Conservation (phyloP, 2,888 invertebrate genomes). For the Eristalis pertinax region DNA sequence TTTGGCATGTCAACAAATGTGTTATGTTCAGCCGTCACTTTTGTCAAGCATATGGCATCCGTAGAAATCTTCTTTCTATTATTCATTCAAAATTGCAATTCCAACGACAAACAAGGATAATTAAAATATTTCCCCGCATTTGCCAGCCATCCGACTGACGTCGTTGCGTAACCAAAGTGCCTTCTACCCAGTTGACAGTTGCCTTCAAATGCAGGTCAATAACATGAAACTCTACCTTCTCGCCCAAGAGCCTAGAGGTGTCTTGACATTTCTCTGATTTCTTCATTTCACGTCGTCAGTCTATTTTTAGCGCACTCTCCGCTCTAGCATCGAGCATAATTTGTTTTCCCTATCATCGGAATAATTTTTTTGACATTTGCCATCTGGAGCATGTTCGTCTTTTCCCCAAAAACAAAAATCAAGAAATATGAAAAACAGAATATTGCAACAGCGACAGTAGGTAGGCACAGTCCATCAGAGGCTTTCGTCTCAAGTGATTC, state of each 20-base stretch:
- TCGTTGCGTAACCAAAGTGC: neutral
- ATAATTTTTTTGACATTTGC: conserved; percentile 35
- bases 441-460: conserved; percentile 40
- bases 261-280: neutral
- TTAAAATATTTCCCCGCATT: neutral
- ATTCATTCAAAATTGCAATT: neutral
- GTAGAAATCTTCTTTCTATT: no score
- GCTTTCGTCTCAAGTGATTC: conserved; percentile 53
- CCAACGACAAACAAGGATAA: neutral
- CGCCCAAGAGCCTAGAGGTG: neutral
- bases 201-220: conserved; percentile 41
- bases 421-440: conserved; percentile 12
- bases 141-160: neutral
- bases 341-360: conserved; percentile 26
- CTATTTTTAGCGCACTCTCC: conserved; percentile 36
- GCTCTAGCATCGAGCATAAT: conserved; percentile 8
- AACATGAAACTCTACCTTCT: conserved; percentile 33
- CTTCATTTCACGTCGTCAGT: neutral
- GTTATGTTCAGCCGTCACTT: no score
- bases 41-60: no score
- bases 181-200: neutral
- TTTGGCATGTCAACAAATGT: no score
- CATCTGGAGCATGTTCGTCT: conserved; percentile 58
- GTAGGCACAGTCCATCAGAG: conserved; percentile 37
- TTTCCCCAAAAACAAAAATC: conserved; percentile 1